These are phyloP conservation scores for Trissolcus brochymenae DNA, from an alignment of 2,888 invertebrate species.

Conservation along the genomic window DNA sequence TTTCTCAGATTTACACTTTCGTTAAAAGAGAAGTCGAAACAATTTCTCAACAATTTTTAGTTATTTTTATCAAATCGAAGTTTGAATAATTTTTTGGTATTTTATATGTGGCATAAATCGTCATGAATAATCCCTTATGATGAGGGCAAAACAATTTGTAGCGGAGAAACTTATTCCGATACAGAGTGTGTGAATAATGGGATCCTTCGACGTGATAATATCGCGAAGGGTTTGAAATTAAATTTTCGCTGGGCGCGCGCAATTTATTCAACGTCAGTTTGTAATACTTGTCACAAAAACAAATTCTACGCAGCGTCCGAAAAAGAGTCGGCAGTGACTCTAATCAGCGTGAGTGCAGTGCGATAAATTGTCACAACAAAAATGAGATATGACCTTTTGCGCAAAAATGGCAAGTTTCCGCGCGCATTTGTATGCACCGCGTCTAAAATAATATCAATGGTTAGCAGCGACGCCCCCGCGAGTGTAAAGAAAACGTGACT, in stretches of 20 bases:
- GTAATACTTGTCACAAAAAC: slow-evolving; percentile 48
- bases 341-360: slow-evolving; percentile 52
- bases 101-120: neutral
- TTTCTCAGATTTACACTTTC: too few relatives aligned
- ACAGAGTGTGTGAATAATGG: slow-evolving; percentile 4
- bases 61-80: neutral
- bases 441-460: slow-evolving; percentile 63
- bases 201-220: slow-evolving; percentile 24
- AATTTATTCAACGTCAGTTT: slow-evolving; percentile 50
- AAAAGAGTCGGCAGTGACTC: slow-evolving; percentile 33
- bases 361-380: slow-evolving; percentile 55
- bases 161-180: slow-evolving; percentile 8
- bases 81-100: neutral
- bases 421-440: slow-evolving; percentile 63
- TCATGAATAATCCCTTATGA: neutral
- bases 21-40: too few relatives aligned
- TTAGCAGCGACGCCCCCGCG: slow-evolving; percentile 49
- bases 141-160: slow-evolving; percentile 6
- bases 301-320: slow-evolving; percentile 42
- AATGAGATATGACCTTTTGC: slow-evolving; percentile 46
- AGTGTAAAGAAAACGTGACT: slow-evolving; percentile 61
- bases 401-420: slow-evolving; percentile 48
- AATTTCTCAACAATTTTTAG: neutral
- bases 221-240: slow-evolving; percentile 37
- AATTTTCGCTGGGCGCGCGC: slow-evolving; percentile 16